A percentile compares a stretch with the other conserved stretches of the same genome.
Evolutionary conservation across 2,113 vertebrate genomes (phyloP).

Genomic region (Malurus alboscapulatus): DNA sequence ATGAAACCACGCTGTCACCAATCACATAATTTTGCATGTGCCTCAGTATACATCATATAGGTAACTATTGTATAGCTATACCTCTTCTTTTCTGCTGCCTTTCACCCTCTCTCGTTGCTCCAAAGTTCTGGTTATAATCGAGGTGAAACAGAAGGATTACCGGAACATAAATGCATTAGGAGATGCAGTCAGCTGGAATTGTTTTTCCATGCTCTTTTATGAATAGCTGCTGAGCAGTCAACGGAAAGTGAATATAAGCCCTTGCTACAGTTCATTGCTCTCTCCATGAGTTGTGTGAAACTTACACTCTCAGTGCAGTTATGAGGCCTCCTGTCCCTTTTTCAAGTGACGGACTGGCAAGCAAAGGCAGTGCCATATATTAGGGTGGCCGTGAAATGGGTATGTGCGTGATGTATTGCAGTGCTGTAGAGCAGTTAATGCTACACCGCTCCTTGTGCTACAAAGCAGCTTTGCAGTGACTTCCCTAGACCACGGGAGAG

Average conservation of each 20-base stretch:
- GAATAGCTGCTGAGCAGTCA: background rate
- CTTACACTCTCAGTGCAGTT: background rate
- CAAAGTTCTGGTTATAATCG: background rate
- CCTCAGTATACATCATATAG: background rate
- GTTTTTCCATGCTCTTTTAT: slow-evolving; percentile 10
- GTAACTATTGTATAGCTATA: background rate
- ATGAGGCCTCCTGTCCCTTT: background rate
- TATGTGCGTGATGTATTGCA: background rate
- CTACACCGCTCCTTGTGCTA: background rate
- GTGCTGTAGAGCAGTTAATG: background rate
- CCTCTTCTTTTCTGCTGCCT: background rate
- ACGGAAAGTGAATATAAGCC: background rate
- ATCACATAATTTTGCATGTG: background rate
- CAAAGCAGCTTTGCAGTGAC: slow-evolving; percentile 7
- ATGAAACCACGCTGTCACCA: background rate
- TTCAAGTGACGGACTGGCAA: background rate
- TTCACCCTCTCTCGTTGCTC: background rate
- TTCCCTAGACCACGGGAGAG: slow-evolving; percentile 2
- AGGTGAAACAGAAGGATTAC: background rate
- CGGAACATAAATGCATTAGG: background rate
- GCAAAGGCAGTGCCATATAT: background rate
- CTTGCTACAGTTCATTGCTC: background rate
- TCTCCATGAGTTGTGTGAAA: slow-evolving; percentile 1
- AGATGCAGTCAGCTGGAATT: slow-evolving; percentile 18
- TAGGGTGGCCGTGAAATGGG: background rate